A percentile compares a stretch with the other conserved stretches of the same genome.
phyloP scores from a whole-genome alignment of 37 sponge, comb jelly and placozoan species.

The Beroe forskalii region DNA sequence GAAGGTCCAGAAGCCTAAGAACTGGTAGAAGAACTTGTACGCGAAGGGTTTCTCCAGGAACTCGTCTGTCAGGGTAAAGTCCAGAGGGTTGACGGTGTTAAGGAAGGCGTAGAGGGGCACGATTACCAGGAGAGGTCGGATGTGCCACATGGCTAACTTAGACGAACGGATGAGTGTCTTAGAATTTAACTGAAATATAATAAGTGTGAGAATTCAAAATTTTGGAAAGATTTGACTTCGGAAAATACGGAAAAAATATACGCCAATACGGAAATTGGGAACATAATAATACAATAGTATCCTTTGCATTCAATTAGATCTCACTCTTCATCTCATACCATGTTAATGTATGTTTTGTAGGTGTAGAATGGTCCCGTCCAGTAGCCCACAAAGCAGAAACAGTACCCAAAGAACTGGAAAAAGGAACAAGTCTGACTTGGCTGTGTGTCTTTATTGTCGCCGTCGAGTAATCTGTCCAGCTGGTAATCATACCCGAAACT shows the following conservation, averaged over 20 bases:
- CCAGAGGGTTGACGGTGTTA: constrained; percentile 1
- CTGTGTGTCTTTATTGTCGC: constrained; percentile 15
- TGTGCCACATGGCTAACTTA: constrained; percentile 41
- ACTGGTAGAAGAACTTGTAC: constrained; percentile 40
- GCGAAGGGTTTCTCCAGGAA: constrained; percentile 14
- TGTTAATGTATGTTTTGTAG: constrained; percentile 20
- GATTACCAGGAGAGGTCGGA: not conserved
- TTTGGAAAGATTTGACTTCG: not conserved
- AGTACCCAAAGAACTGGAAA: constrained; percentile 43
- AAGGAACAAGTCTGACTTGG: not conserved
- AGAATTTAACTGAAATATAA: constrained; percentile 30
- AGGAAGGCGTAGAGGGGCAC: constrained; percentile 8
- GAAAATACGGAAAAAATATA: no score
- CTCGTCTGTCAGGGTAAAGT: not conserved
- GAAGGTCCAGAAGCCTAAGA: constrained; percentile 53
- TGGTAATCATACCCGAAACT: constrained; percentile 59
- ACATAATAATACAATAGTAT: no score
- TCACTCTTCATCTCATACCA: no score
- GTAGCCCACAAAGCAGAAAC: constrained; percentile 63
- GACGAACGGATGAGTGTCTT: constrained; percentile 53
- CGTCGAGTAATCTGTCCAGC: constrained; percentile 8
- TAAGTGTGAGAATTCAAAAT: not conserved
- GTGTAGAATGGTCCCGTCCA: constrained; percentile 64
- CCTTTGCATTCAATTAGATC: no score
- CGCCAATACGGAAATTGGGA: no score